Conservation (phyloP, 2,888 invertebrate genomes). For the Caenorhabditis afra region DNA sequence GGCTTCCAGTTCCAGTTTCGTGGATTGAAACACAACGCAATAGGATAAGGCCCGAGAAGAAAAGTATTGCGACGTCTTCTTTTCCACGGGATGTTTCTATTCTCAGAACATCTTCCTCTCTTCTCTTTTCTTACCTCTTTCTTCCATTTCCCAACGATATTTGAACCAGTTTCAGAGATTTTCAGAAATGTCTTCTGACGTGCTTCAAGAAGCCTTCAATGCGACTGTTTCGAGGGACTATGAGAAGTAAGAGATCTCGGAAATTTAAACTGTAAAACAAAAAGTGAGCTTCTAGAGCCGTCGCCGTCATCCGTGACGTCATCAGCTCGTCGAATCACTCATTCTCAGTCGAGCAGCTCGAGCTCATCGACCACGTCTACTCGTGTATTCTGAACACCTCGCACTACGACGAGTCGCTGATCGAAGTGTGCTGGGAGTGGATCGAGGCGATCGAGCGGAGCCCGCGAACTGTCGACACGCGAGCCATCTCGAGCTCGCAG, state of each 20-base stretch:
- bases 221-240: constrained; percentile 72
- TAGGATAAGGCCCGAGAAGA: background rate
- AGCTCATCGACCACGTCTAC: constrained; percentile 73
- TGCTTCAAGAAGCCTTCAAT: constrained; percentile 67
- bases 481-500: constrained; percentile 66
- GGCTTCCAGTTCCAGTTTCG: constrained; percentile 35
- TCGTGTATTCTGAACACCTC: constrained; percentile 72
- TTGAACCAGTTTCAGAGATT: too few relatives aligned
- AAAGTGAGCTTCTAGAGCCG: constrained; percentile 45
- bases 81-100: background rate
- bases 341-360: constrained; percentile 70
- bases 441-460: constrained; percentile 70
- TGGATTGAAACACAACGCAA: constrained; percentile 9
- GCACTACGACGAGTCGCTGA: constrained; percentile 72
- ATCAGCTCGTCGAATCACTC: constrained; percentile 56
- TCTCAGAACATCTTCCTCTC: background rate
- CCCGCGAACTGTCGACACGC: constrained; percentile 63
- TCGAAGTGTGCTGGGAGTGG: constrained; percentile 75
- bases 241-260: constrained; percentile 60
- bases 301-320: constrained; percentile 61
- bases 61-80: constrained; percentile 18
- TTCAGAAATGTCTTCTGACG: constrained; percentile 36
- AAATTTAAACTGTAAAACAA: background rate
- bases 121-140: constrained; percentile 8
- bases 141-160: background rate